Percentiles rank a stretch among this genome's conserved stretches.
Evolutionary conservation across 2,888 invertebrate genomes (phyloP).

Genomic region (Lasioglossum vierecki): DNA sequence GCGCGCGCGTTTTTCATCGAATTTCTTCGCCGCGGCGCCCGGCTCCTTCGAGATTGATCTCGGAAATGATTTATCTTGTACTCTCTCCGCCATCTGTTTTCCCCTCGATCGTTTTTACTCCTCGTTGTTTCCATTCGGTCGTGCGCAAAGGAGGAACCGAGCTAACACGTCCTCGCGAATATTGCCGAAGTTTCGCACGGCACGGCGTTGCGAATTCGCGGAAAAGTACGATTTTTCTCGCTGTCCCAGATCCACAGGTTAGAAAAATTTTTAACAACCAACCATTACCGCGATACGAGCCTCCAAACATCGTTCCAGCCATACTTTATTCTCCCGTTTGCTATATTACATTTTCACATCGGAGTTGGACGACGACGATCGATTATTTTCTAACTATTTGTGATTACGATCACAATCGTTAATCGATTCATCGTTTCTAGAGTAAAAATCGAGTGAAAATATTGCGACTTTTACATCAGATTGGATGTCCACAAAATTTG

Average conservation of each 20-base stretch:
- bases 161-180: not conserved
- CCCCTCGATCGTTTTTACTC: constrained; percentile 19
- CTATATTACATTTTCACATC: not conserved
- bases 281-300: not conserved
- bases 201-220: not conserved
- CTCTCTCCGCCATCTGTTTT: constrained; percentile 42
- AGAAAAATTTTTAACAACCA: not conserved
- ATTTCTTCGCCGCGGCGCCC: constrained; percentile 41
- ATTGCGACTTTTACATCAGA: no score
- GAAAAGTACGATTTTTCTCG: constrained; percentile 27
- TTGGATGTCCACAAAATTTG: not conserved
- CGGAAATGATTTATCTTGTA: constrained; percentile 54
- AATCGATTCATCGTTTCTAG: not conserved
- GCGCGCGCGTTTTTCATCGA: constrained; percentile 49
- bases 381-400: not conserved
- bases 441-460: no score
- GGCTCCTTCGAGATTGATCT: constrained; percentile 56
- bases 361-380: not conserved
- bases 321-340: not conserved
- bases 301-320: not conserved
- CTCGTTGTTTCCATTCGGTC: constrained; percentile 26
- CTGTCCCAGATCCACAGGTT: constrained; percentile 3
- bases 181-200: constrained; percentile 16
- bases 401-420: not conserved
- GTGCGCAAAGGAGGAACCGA: not conserved